phyloP scores from a whole-genome alignment of 2,888 invertebrate species.

The Acanthacorydalis orientalis region DNA sequence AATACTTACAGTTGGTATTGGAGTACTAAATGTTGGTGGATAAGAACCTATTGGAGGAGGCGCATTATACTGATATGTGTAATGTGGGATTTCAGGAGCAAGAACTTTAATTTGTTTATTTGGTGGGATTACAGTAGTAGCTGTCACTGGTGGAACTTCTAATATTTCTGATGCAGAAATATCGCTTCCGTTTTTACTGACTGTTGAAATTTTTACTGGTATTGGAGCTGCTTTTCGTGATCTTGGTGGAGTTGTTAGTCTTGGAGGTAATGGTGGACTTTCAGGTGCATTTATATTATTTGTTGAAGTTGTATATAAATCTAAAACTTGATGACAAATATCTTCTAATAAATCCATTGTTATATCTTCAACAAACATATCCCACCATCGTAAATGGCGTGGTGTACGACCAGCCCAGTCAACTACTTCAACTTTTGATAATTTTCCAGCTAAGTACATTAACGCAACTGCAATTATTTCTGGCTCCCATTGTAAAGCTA shows the following conservation, averaged over 20 bases:
- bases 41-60: slow-evolving; percentile 20
- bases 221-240: slow-evolving; percentile 11
- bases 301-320: slow-evolving; percentile 69
- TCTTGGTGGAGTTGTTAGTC: slow-evolving; percentile 7
- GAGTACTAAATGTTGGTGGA: slow-evolving; percentile 17
- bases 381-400: slow-evolving; percentile 88
- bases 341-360: slow-evolving; percentile 90
- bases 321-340: slow-evolving; percentile 90
- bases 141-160: slow-evolving; percentile 3
- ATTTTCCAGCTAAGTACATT: slow-evolving; percentile 90
- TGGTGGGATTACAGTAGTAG: slow-evolving; percentile 4
- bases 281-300: slow-evolving; percentile 39
- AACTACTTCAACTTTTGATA: slow-evolving; percentile 86
- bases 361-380: slow-evolving; percentile 91
- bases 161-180: slow-evolving; percentile 16
- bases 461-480: slow-evolving; percentile 95
- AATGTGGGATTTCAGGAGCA: slow-evolving; percentile 13
- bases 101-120: slow-evolving; percentile 4
- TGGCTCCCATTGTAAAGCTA: slow-evolving; percentile 97
- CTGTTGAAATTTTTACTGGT: slow-evolving; percentile 11
- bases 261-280: slow-evolving; percentile 42
- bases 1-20: slow-evolving; percentile 3
- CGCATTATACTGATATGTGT: slow-evolving; percentile 15
- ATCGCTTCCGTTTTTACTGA: slow-evolving; percentile 5
- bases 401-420: slow-evolving; percentile 76